These are phyloP conservation scores for Alcedo atthis DNA, from an alignment of 2,797 vertebrate genomes.

Conservation along the genomic window DNA sequence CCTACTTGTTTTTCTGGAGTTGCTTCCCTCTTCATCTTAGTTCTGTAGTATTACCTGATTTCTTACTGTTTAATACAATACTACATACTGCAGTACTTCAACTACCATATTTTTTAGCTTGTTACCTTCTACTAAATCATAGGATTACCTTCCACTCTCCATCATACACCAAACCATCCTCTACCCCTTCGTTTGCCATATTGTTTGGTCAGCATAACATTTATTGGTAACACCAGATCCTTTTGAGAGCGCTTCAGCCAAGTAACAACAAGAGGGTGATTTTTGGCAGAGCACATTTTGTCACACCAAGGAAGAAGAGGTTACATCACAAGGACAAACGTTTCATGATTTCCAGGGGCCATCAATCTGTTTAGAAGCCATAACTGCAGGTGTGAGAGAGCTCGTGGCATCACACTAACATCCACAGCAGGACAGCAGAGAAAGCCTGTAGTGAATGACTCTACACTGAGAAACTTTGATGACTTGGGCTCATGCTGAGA, in stretches of 20 bases:
- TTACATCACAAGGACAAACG: not conserved
- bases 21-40: not conserved
- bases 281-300: not conserved
- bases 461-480: not conserved
- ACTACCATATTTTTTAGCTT: not conserved
- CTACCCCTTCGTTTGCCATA: not conserved
- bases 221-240: not conserved
- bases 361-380: not conserved
- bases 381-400: not conserved
- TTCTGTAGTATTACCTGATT: not conserved
- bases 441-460: not conserved
- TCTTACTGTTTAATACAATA: not conserved
- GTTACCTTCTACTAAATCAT: not conserved
- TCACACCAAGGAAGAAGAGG: not conserved
- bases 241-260: not conserved
- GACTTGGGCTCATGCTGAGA: not conserved
- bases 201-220: not conserved
- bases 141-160: not conserved
- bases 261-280: not conserved
- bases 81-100: not conserved
- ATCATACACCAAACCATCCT: not conserved
- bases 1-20: not conserved
- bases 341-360: conserved; percentile 8
- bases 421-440: not conserved
- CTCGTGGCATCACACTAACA: accelerated